Evolutionary conservation across 2,888 invertebrate species (phyloP), one percentile per base, ranked within the genome.

Genomic region (Eilema griseolum): DNA sequence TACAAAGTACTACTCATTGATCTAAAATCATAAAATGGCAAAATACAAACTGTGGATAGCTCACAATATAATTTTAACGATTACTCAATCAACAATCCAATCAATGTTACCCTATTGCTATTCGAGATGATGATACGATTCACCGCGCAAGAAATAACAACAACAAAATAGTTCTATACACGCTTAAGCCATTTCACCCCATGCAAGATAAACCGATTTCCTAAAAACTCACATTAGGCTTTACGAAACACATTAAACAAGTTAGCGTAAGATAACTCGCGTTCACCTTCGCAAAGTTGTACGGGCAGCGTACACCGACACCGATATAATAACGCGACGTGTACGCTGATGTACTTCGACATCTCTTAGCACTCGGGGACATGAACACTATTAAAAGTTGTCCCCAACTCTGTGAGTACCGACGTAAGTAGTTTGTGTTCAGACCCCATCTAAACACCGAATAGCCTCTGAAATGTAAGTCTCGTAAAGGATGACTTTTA

Each of bases 381-480:
- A 85, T 80, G 89, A 90, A 93, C 91, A 88, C 94, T 93, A 94
- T 94, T 94, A 94, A 93, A 94, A 94, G 90, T 94, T 94, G 82
- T 69, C 66, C 88, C 89, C 85, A 91, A 92, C 90, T 91, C 83
- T 77, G 82, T 85, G 85, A 89, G 87, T 87, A 79, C 83, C 85
- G 89, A 90, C 91, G 85, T 87, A 89, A 90, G 89, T 89, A 90
- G 93, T 93, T 91, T 90, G 86, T 88, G 87, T 90, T 87, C 79
- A 83, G 75, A 81, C 79, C 79, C 82, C 85, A 84, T 84, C 84
- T 84, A 82, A 86, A 86, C 86, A 86, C 83, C 81, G 76, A 82
- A 82, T 83, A 73, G 80, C 72, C 75, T 73, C 74, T 70, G 80
- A 75, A 73, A 77, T 83, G 80, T 82, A 79, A 77, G 75, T 83